Conservation (phyloP, 2,797 vertebrate genomes). For the Nyctalus aviator region DNA sequence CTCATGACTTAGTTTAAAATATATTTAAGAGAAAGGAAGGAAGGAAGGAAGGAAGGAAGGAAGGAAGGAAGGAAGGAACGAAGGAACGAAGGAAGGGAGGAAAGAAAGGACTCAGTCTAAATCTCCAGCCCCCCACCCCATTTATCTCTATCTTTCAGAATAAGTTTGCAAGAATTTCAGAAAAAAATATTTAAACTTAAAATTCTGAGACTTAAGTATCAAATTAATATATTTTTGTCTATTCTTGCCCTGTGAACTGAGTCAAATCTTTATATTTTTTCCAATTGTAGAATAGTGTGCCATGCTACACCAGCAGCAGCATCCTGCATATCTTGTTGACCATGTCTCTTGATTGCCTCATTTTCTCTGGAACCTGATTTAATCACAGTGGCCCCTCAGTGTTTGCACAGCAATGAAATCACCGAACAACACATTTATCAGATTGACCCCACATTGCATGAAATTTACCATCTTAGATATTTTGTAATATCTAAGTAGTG, state of each 20-base stretch:
- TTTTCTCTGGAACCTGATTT: background rate
- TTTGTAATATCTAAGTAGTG: background rate
- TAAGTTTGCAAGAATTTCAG: background rate
- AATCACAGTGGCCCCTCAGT: background rate
- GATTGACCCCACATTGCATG: background rate
- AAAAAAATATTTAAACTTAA: background rate
- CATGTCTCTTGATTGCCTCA: background rate
- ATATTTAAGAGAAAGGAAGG: background rate
- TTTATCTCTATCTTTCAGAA: background rate
- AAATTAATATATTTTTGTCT: background rate
- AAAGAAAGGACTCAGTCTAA: background rate
- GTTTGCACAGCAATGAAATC: background rate
- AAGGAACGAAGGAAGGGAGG: no score
- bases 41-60: no score
- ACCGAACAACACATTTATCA: background rate
- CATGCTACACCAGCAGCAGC: no score
- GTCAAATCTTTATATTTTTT: background rate
- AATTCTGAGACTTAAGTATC: background rate
- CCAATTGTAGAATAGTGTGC: background rate
- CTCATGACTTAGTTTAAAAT: background rate
- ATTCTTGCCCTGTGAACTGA: background rate
- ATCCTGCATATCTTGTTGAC: background rate
- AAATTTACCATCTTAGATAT: background rate
- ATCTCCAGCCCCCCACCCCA: background rate
- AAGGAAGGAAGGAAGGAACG: no score